Evolutionary conservation across 1,140 invertebrate genomes (phyloP).

Genomic region (Drusus annulatus): DNA sequence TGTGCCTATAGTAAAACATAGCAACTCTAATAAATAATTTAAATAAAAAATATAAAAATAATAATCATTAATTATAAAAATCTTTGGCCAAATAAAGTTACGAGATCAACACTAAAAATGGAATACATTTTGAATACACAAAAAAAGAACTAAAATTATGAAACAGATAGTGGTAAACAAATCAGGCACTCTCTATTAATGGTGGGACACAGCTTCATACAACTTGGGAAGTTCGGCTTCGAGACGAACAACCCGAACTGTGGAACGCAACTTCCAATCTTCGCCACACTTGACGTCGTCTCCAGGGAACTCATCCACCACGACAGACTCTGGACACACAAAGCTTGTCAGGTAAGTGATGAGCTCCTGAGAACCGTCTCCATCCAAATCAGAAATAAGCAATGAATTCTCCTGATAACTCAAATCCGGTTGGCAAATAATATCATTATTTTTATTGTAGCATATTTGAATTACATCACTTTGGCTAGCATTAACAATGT

Average conservation of each 20-base stretch:
- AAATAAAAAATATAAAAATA: too few relatives aligned
- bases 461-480: constrained; percentile 82
- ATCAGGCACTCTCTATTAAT: constrained; percentile 39
- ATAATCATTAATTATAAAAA: too few relatives aligned
- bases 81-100: too few relatives aligned
- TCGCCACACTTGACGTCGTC: constrained; percentile 64
- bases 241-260: constrained; percentile 76
- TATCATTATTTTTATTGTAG: constrained; percentile 68
- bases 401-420: constrained; percentile 79
- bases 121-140: neutral
- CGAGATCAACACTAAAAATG: neutral
- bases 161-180: too few relatives aligned
- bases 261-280: constrained; percentile 74
- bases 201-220: constrained; percentile 67
- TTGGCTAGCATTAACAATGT: constrained; percentile 82
- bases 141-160: too few relatives aligned
- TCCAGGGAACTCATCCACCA: constrained; percentile 64
- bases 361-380: constrained; percentile 81
- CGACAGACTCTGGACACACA: constrained; percentile 67
- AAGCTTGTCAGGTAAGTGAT: constrained; percentile 82
- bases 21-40: too few relatives aligned
- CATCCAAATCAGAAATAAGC: constrained; percentile 80
- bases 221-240: constrained; percentile 79
- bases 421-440: constrained; percentile 81
- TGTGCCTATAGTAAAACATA: too few relatives aligned